Base-by-base conservation (phyloP, 2,797 vertebrate species). In the Gastrophryne carolinensis region DNA sequence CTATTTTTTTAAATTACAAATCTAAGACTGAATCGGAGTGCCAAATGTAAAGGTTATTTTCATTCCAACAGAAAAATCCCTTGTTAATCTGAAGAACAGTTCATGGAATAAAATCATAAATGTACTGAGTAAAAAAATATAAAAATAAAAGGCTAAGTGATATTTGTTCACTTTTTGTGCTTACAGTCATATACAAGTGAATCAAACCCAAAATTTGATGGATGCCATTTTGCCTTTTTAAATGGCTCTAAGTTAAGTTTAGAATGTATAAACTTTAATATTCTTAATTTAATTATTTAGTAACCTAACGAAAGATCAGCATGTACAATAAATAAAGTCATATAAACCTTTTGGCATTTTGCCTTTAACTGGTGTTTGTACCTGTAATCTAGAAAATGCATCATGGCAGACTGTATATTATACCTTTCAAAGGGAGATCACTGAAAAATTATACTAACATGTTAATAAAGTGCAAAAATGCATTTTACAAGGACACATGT, bases 141-240 rank as follows among this genome's bases (percentile, higher is more conserved):
- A 47, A 47, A 47, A 47, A 47, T 15, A 21, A 2, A 2, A n/a
- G 8, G 21, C 3, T 21, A 9, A 47, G 10, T 47, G 17, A 6
- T 17, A 10, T 17, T 47, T 17, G 4, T 19, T 47, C n/a, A 53
- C 53, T 10, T 60, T 32, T 67, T 75, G 41, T 67, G 73, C 63
- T 67, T 75, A 30, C 34, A 50, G 13, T 39, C 57, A 58, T 35
- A 39, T 50, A 44, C 12, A 41, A 56, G 24, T 19, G 54, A 41
- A 41, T 13, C 19, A 39, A 27, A 21, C 21, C 34, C 52, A 56
- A 58, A 12, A 58, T 23, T 23, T 15, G 8, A 53, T 19, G 13
- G 3, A 30, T 32, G 52, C 5, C n/a, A 47, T 13, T 34, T 27
- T 65, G 49, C 44, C 26, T 63, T 50, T 56, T 17, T 5, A 34